These are phyloP conservation scores for Dasysyrphus tricinctus DNA, from an alignment of 2,888 invertebrate genomes.

Conservation along the genomic window DNA sequence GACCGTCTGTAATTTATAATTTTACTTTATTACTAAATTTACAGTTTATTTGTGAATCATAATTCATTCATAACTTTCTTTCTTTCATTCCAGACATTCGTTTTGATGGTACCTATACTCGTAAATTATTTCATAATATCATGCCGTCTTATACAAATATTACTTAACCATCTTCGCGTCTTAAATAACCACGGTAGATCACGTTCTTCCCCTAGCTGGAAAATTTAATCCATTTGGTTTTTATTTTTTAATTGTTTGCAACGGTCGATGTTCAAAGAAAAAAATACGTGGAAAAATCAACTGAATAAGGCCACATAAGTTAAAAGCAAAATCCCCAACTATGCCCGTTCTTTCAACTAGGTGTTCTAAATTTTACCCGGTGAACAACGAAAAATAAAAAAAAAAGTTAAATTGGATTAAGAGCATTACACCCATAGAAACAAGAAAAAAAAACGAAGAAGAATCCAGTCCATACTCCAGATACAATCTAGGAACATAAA, in stretches of 20 bases:
- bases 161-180: not conserved
- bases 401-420: constrained; percentile 68
- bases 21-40: too few species aligned
- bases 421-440: constrained; percentile 41
- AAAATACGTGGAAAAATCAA: not conserved
- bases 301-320: constrained; percentile 31
- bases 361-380: constrained; percentile 33
- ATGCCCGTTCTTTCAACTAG: constrained; percentile 22
- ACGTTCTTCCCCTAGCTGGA: constrained; percentile 4
- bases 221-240: constrained; percentile 6
- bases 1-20: not conserved
- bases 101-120: not conserved
- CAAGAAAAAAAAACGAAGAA: constrained; percentile 17
- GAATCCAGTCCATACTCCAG: constrained; percentile 54
- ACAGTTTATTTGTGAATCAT: not conserved
- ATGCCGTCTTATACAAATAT: not conserved
- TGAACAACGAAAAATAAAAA: constrained; percentile 21
- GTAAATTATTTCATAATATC: not conserved
- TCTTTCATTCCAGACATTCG: not conserved
- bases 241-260: constrained; percentile 18
- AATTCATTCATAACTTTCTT: not conserved
- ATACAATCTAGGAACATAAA: constrained; percentile 42
- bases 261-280: not conserved
- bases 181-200: not conserved
- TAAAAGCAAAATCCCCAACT: constrained; percentile 32